These are phyloP conservation scores for Fregetta grallaria DNA, from an alignment of 2,113 vertebrate species.

Conservation along the genomic window DNA sequence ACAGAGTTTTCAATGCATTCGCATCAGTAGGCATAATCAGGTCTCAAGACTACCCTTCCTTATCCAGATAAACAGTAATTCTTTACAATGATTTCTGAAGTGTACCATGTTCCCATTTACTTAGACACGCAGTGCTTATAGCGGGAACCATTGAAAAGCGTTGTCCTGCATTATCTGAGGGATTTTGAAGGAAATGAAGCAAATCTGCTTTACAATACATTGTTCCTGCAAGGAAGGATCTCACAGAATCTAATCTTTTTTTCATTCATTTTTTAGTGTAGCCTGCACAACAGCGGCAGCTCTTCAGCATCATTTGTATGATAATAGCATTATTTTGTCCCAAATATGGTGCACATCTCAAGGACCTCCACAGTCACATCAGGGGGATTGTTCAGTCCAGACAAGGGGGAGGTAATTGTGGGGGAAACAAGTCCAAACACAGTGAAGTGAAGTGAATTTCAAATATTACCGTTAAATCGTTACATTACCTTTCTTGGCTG, in stretches of 20 bases:
- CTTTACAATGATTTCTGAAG: constrained; percentile 63
- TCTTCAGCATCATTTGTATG: constrained; percentile 54
- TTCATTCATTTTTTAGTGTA: constrained; percentile 60
- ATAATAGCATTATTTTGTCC: constrained; percentile 44
- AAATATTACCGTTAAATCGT: neutral
- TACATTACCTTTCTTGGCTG: neutral
- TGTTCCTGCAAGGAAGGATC: constrained; percentile 50
- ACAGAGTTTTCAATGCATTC: constrained; percentile 31
- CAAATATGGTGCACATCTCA: constrained; percentile 40
- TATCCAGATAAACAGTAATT: constrained; percentile 65
- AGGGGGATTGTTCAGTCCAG: constrained; percentile 34
- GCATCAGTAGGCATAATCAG: constrained; percentile 46
- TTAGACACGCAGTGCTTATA: constrained; percentile 36
- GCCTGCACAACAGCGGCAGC: constrained; percentile 26
- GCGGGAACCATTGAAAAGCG: constrained; percentile 20
- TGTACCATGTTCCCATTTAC: constrained; percentile 62
- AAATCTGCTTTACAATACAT: constrained; percentile 63
- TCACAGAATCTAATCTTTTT: constrained; percentile 64
- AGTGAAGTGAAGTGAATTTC: constrained; percentile 31
- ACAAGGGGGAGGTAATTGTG: neutral
- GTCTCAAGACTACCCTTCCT: constrained; percentile 43
- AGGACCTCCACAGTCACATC: constrained; percentile 41
- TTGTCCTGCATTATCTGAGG: constrained; percentile 42
- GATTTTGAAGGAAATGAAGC: constrained; percentile 66
- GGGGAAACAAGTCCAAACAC: neutral